Conservation (phyloP, 2,113 vertebrate species). For the Ornithorhynchus anatinus region DNA sequence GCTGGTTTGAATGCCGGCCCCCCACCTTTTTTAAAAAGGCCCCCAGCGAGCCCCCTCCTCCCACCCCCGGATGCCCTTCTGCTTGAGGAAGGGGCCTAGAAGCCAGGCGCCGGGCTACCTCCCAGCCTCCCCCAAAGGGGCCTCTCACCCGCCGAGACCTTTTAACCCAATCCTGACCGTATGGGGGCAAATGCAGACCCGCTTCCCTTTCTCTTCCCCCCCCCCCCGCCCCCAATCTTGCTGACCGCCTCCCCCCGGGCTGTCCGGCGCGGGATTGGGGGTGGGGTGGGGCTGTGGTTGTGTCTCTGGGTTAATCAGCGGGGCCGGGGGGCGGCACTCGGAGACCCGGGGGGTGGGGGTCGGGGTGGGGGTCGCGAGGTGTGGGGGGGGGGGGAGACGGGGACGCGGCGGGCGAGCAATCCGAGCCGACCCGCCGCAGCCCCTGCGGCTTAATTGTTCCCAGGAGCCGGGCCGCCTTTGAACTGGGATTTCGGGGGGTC, state of each 20-base stretch:
- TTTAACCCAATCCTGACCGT: background rate
- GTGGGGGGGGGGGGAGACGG: no score
- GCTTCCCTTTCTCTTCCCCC: no score
- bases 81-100: background rate
- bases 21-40: no score
- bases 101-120: no score
- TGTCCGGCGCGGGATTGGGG: no score
- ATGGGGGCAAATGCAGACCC: background rate
- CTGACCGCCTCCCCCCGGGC: slow-evolving; percentile 12
- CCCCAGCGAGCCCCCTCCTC: no score
- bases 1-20: background rate
- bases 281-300: no score
- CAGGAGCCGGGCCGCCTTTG: background rate
- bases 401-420: no score
- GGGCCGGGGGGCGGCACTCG: no score
- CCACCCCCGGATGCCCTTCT: no score
- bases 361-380: background rate
- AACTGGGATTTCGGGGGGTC: background rate
- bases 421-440: no score
- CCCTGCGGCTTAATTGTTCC: background rate
- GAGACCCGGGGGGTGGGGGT: background rate
- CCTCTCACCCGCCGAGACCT: background rate
- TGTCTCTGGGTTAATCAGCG: slow-evolving; percentile 12
- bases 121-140: no score
- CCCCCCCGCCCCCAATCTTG: background rate